phyloP scores from a whole-genome alignment of 2,888 invertebrate species.

The Halictus ligatus region DNA sequence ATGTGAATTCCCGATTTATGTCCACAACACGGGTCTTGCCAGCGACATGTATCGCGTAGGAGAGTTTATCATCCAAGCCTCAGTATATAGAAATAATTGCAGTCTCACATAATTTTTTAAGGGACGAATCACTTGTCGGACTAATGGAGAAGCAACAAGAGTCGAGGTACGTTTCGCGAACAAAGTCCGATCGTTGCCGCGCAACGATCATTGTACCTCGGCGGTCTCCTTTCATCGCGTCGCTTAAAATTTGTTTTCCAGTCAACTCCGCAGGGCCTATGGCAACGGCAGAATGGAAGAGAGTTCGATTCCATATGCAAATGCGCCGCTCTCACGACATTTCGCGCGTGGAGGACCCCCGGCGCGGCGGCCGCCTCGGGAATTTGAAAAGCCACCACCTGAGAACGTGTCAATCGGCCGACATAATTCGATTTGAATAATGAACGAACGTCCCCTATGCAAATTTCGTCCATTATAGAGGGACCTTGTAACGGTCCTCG shows the following conservation, averaged over 20 bases:
- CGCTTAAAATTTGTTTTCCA: slow-evolving; percentile 46
- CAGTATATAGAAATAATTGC: not conserved
- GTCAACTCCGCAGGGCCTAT: slow-evolving; percentile 44
- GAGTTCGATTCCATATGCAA: slow-evolving; percentile 78
- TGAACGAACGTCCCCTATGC: slow-evolving; percentile 80
- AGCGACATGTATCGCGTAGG: no score
- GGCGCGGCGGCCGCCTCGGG: slow-evolving; percentile 65
- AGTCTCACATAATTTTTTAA: not conserved
- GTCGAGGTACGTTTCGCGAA: no score
- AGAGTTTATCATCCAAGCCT: no score
- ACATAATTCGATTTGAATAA: slow-evolving; percentile 81
- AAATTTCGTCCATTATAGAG: slow-evolving; percentile 78
- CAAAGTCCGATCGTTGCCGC: not conserved
- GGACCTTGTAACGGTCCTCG: slow-evolving; percentile 71
- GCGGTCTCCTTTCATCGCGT: slow-evolving; percentile 33
- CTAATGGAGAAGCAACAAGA: not conserved
- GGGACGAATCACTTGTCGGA: not conserved
- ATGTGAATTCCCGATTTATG: no score
- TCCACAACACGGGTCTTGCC: no score
- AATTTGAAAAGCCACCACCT: slow-evolving; percentile 78
- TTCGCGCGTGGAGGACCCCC: slow-evolving; percentile 66
- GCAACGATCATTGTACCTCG: slow-evolving; percentile 4
- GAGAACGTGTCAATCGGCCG: slow-evolving; percentile 80
- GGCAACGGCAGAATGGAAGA: slow-evolving; percentile 60
- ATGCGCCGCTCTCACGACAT: slow-evolving; percentile 70